phyloP scores from a whole-genome alignment of 2,888 invertebrate species.

The Coremacera marginata region DNA sequence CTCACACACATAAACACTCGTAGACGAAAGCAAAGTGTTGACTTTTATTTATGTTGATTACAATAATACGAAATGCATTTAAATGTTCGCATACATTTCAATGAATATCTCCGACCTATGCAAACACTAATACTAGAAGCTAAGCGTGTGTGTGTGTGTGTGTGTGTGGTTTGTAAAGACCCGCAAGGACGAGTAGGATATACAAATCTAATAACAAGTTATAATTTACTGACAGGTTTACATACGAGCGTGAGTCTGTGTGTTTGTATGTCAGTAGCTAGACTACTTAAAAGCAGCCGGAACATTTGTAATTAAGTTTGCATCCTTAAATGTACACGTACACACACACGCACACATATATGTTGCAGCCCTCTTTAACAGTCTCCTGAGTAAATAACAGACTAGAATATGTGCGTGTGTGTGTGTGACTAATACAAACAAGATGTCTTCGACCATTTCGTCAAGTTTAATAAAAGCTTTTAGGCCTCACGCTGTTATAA shows the following conservation, averaged over 20 bases:
- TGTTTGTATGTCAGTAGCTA: not conserved
- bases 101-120: not conserved
- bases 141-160: too few species aligned
- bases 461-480: too few species aligned
- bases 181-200: not conserved
- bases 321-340: not conserved
- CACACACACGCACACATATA: too few species aligned
- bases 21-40: slow-evolving; percentile 9
- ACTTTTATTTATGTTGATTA: slow-evolving; percentile 28
- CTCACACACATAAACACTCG: not conserved
- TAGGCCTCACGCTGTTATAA: too few species aligned
- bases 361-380: too few species aligned
- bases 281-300: slow-evolving; percentile 19
- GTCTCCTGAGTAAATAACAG: too few species aligned
- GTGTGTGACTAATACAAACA: too few species aligned
- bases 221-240: not conserved
- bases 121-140: too few species aligned
- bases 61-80: slow-evolving; percentile 12
- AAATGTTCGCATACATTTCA: not conserved
- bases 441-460: too few species aligned
- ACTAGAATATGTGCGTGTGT: too few species aligned
- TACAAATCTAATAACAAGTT: not conserved
- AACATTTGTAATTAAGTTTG: slow-evolving; percentile 35
- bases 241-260: not conserved
- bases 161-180: too few species aligned